These are phyloP conservation scores for Podarcis siculus DNA, from an alignment of 2,797 vertebrate genomes.

Conservation along the genomic window DNA sequence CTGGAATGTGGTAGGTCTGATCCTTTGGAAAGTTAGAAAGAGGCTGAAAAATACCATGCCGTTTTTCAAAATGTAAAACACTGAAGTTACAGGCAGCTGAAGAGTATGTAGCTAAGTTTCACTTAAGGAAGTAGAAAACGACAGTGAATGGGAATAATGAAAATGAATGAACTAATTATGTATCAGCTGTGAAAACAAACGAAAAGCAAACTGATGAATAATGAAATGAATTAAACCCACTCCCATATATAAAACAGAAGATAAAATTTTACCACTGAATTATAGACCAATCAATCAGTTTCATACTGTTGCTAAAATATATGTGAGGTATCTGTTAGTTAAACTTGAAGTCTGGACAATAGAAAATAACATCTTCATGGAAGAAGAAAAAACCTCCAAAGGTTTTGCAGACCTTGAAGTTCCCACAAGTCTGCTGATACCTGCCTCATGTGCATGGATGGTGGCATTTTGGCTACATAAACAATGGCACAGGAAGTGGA, in stretches of 20 bases:
- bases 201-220: background rate
- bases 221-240: background rate
- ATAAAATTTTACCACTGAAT: too few relatives aligned
- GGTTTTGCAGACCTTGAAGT: too few relatives aligned
- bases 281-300: too few relatives aligned
- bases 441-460: too few relatives aligned
- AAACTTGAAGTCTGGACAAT: too few relatives aligned
- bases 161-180: background rate
- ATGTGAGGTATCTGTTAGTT: too few relatives aligned
- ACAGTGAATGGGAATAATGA: background rate
- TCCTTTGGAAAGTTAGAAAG: background rate
- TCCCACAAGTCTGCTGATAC: too few relatives aligned
- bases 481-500: background rate
- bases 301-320: too few relatives aligned
- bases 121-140: background rate
- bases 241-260: too few relatives aligned
- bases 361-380: too few relatives aligned
- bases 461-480: background rate
- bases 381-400: too few relatives aligned
- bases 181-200: background rate
- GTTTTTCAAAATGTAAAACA: background rate
- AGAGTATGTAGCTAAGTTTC: too few relatives aligned
- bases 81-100: background rate
- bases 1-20: background rate
- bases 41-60: background rate